A percentile compares a stretch with the other conserved stretches of the same genome.
phyloP scores from a whole-genome alignment of 2,797 vertebrate species.

The Pipistrellus nathusii region DNA sequence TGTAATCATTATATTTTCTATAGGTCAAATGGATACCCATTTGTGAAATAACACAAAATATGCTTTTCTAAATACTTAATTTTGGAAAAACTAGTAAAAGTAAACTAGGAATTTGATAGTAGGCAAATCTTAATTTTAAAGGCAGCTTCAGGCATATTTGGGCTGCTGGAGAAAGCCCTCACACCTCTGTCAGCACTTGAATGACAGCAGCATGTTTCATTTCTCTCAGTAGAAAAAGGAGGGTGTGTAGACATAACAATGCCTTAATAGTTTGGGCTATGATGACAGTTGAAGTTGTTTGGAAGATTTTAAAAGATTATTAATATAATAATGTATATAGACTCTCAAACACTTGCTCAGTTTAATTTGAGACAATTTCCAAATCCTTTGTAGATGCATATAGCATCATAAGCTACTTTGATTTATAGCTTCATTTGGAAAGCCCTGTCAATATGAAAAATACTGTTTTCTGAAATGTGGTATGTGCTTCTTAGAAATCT shows the following conservation, averaged over 20 bases:
- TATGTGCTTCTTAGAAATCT: neutral
- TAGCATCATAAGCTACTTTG: neutral
- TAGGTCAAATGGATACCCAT: neutral
- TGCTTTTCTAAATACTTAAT: slow-evolving; percentile 39
- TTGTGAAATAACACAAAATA: slow-evolving; percentile 17
- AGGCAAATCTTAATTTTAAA: slow-evolving; percentile 23
- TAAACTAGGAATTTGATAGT: slow-evolving; percentile 14
- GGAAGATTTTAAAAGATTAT: neutral
- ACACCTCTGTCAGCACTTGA: neutral
- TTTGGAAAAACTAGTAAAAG: slow-evolving; percentile 30
- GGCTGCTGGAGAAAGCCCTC: neutral
- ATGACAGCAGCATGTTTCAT: neutral
- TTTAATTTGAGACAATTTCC: neutral
- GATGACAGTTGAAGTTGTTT: slow-evolving; percentile 1
- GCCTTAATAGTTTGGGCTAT: neutral
- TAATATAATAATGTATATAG: neutral
- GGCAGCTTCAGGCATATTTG: slow-evolving; percentile 39
- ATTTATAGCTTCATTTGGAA: slow-evolving; percentile 49
- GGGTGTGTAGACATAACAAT: neutral
- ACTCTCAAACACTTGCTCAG: slow-evolving; percentile 55
- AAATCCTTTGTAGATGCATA: neutral
- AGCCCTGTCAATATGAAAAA: neutral
- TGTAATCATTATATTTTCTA: neutral
- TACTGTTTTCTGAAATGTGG: neutral
- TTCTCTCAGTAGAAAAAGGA: neutral